Evolutionary conservation across 2,888 invertebrate genomes (phyloP), one percentile per base, ranked within the genome.

Genomic region (Ischnus inquisitorius): DNA sequence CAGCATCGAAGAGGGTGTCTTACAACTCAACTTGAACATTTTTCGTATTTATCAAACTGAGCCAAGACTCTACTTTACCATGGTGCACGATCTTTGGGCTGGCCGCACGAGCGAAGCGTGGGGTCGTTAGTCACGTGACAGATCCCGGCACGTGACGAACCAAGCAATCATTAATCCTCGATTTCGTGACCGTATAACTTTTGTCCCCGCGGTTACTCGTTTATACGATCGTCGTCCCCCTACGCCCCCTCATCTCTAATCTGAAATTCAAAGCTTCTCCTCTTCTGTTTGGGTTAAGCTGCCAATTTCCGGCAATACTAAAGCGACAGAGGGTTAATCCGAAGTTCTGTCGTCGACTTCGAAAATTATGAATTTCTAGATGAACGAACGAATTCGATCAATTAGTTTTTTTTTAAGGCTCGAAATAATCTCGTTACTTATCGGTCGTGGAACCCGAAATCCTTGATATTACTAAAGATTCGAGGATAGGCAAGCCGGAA

Each of bases 101-200:
- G 86, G 71, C 62, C 71, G 72, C 67, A 74, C 68, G 74, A 74
- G 51, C 41, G 54, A 43, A 72, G 60, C 72, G 48, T 28, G 51
- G 19, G 57, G 86, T 89, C 89, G 88, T 90, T 90, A 90, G 89
- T 89, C 89, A 89, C 88, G 85, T 85, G 88, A 90, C 87, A 87
- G 67, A 84, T 72, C 62, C 82, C 79, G 89, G 88, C 90, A 88
- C 88, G 85, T 88, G 90, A 91, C 88, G 91, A 90, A 84, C 86
- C 87, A 81, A 89, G 86, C 85, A 88, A 85, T 90, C 91, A 90
- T 90, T 90, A 90, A 91, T 91, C 86, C 88, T 89, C 83, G 64
- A 48, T 78, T 46, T 72, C 67, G 39, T 60, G 85, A 81, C 82
- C 64, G 87, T 48, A 78, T 76, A 90, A 88, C 85, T 89, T 87